A percentile compares a stretch with the other conserved stretches of the same genome.
These are phyloP conservation scores for Thamnophis elegans DNA, from an alignment of 2,797 vertebrate genomes.

Conservation along the genomic window DNA sequence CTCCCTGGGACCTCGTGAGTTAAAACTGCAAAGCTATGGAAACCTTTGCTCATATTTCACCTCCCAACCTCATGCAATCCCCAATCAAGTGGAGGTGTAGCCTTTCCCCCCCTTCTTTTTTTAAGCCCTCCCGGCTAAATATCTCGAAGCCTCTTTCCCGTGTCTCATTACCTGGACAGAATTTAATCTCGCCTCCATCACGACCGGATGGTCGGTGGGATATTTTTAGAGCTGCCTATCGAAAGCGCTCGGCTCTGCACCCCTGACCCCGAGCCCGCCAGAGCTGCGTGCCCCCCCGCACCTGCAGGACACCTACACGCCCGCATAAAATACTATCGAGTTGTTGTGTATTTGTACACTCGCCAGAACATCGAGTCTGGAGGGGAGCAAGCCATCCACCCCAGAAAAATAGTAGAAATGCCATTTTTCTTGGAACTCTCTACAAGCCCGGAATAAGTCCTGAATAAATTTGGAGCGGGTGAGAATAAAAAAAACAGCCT, in stretches of 20 bases:
- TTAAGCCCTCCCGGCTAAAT: background rate
- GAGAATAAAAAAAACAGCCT: conserved; percentile 46
- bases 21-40: background rate
- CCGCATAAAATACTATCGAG: too few relatives aligned
- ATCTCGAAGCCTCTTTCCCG: background rate
- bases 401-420: accelerated
- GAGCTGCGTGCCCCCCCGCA: too few relatives aligned
- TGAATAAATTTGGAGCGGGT: conserved; percentile 35
- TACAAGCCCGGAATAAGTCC: conserved; percentile 2
- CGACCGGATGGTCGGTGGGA: background rate
- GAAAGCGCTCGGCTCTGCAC: too few relatives aligned
- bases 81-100: background rate
- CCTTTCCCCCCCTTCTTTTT: accelerated
- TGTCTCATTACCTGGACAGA: background rate
- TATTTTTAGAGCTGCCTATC: background rate
- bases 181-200: background rate
- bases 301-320: too few relatives aligned
- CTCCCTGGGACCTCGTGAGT: background rate
- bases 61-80: background rate
- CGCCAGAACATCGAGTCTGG: background rate
- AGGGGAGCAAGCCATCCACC: background rate
- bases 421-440: background rate
- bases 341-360: too few relatives aligned
- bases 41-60: background rate
- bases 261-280: background rate